phyloP scores from a whole-genome alignment of 2,888 invertebrate genomes.

The Dryocosmus kuriphilus region DNA sequence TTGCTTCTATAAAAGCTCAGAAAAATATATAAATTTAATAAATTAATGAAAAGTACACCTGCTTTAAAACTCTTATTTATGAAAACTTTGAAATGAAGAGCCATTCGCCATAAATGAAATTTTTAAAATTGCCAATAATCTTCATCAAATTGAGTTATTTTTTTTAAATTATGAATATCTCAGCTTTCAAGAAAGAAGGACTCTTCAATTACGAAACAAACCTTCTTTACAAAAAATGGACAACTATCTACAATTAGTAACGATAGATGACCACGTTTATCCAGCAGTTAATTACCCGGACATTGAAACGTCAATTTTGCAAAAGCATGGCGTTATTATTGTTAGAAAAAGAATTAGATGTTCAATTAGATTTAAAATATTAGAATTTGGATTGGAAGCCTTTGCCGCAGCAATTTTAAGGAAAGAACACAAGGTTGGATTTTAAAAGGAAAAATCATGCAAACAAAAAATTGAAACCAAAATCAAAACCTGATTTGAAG shows the following conservation, averaged over 20 bases:
- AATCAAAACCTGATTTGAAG: slow-evolving; percentile 70
- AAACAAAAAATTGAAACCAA: slow-evolving; percentile 66
- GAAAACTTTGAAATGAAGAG: not conserved
- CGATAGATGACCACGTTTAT: slow-evolving; percentile 35
- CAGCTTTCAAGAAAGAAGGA: not conserved
- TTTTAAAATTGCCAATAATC: not conserved
- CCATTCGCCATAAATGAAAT: not conserved
- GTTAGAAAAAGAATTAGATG: slow-evolving; percentile 4
- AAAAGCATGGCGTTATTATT: not conserved
- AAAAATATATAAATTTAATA: not conserved
- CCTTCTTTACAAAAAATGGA: not conserved
- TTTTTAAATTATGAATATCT: not conserved
- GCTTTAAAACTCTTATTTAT: not conserved
- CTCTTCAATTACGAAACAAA: not conserved
- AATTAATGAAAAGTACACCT: not conserved
- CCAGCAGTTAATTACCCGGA: slow-evolving; percentile 8
- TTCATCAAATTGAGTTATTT: not conserved
- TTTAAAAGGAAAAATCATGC: slow-evolving; percentile 49
- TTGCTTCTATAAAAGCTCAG: not conserved
- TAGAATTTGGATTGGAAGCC: not conserved
- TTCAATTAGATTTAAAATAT: not conserved
- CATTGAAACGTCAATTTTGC: slow-evolving; percentile 1
- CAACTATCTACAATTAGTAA: slow-evolving; percentile 3
- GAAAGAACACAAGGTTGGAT: not conserved
- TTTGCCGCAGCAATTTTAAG: not conserved